Evolutionary conservation across 1,140 invertebrate species (phyloP), one percentile per base, ranked within the genome.

Genomic region (Cyrtorhinus lividipennis): DNA sequence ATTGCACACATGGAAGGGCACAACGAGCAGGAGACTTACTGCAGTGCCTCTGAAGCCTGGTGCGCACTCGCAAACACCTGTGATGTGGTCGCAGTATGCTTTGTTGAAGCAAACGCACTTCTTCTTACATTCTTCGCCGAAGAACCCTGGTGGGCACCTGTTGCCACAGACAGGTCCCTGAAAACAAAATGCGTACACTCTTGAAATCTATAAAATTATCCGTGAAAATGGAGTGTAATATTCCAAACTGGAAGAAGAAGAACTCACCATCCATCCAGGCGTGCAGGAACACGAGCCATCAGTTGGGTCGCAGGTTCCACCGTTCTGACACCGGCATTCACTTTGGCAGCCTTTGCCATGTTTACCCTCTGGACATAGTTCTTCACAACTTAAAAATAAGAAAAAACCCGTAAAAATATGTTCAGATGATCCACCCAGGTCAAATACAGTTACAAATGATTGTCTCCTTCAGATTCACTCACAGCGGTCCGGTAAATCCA

Each of bases 291-390:
- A 95, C 65, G 80, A 74, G 1, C 92, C 92, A 24, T 77, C 84
- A 26, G 80, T 77, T n/a, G 84, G 82, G 73, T 88, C 83, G 73
- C 95, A 99, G 15, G 77, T 78, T 20, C 91, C 93, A 44, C 83
- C 83, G 74, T 98, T 98, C 72, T 96, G 89, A 76, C 95, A 99
- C 2, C 82, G 80, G 72, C 95, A 98, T 53, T 87, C 81, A 25
- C 83, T 81, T 65, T 85, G 84, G 69, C 94, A 97, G 60, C 85
- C 79, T 12, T 76, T 71, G 0, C 90, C 90, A 71, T 87, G 87
- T 59, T 79, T 87, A 27, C 86, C 86, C 20, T 75, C 75, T 0
- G 88, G 86, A 71, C 92, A 95, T 23, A 73, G 68, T 62, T 87
- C 78, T 57, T 90, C 86, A 71, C 90, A 93, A 67, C 86, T 89